A percentile compares a stretch with the other conserved stretches of the same genome.
Conservation (phyloP, 1,140 invertebrate species). For the Hirudo medicinalis region DNA sequence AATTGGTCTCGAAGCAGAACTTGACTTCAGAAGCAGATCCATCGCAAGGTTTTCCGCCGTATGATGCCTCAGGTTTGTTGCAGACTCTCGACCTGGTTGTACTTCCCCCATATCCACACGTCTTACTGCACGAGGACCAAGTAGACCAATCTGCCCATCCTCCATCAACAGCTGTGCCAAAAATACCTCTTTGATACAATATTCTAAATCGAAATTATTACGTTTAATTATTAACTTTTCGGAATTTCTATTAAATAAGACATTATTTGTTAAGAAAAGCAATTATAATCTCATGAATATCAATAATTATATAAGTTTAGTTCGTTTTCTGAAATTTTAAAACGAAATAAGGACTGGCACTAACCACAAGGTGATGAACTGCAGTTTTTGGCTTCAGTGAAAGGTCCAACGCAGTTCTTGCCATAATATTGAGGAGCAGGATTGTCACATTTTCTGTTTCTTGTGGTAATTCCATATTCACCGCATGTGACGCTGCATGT, state of each 20-base stretch:
- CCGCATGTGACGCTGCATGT: conserved; percentile 32
- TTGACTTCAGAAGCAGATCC: conserved; percentile 12
- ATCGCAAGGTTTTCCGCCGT: conserved; percentile 18
- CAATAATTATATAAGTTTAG: too few relatives aligned
- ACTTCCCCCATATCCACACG: conserved; percentile 15
- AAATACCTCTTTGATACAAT: too few relatives aligned
- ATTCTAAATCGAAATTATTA: too few relatives aligned
- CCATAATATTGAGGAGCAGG: conserved; percentile 50
- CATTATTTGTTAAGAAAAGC: too few relatives aligned
- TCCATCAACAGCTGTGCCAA: neutral
- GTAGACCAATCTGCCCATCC: conserved; percentile 5
- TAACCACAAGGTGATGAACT: neutral
- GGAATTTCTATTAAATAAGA: too few relatives aligned
- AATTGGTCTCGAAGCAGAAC: too few relatives aligned
- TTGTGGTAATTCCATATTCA: conserved; percentile 58
- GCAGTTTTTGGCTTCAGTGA: neutral
- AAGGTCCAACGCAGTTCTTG: conserved; percentile 3
- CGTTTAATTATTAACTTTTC: too few relatives aligned
- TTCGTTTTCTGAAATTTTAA: too few relatives aligned
- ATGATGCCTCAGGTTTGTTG: conserved; percentile 2
- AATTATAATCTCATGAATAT: too few relatives aligned
- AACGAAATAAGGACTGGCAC: neutral
- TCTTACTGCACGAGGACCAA: conserved; percentile 5
- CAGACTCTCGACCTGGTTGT: conserved; percentile 14
- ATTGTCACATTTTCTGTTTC: conserved; percentile 53